Evolutionary conservation across 2,113 vertebrate genomes (phyloP), one percentile per base, ranked within the genome.

Genomic region (Seriola dumerili): DNA sequence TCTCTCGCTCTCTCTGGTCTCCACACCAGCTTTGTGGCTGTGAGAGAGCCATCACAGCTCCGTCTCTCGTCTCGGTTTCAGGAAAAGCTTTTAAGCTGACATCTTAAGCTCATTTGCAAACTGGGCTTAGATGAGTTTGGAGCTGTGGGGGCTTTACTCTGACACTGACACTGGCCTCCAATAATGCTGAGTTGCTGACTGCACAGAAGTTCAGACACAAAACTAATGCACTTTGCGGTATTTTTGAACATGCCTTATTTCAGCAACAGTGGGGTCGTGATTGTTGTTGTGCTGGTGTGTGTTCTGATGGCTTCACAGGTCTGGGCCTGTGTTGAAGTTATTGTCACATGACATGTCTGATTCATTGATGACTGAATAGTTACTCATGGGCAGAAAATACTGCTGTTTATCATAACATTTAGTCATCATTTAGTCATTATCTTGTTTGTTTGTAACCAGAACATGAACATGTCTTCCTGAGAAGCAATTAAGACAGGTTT

Each of bases 91-190:
- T 90, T 93, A 94, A 93, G 89, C 90, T 93, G 92, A 93, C 90
- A 92, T 93, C 64, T 92, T 93, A 92, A 93, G 89, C 89, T 93
- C 84, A 93, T 93, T 94, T 94, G 84, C 89, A 82, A 91, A 92
- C 82, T 84, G 85, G 77, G 76, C 75, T 89, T 71, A 55, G 86
- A 90, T 92, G 84, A 77, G 78, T 86, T 84, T n/a, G 83, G 64
- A 78, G 84, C 84, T 89, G 77, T 79, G 71, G 78, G 87, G 78
- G 81, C 79, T 92, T 89, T 83, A 89, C 85, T 85, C 83, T 85
- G 85, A 88, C 91, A 89, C 83, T 71, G 88, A 91, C 88, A 88
- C 84, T 74, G 78, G 87, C 62, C 85, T 91, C 86, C 80, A 86
- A 88, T 91, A 88, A 81, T 88, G 86, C 88, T 85, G 80, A 90